These are phyloP conservation scores for Chamaetylas fuelleborni DNA, from an alignment of 2,113 vertebrate species.

Conservation along the genomic window DNA sequence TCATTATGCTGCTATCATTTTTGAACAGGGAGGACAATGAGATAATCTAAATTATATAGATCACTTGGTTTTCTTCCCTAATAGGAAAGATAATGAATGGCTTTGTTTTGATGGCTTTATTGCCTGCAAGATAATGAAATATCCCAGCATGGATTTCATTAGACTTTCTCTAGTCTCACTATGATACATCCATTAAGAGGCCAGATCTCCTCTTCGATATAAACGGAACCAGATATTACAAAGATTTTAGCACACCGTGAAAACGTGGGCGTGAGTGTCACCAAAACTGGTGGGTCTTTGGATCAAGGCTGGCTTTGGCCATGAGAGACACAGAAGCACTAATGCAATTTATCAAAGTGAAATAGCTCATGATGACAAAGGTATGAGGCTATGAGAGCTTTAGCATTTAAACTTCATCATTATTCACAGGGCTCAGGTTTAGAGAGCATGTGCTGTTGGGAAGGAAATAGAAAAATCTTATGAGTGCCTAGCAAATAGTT, in stretches of 20 bases:
- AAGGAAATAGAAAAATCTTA: too few species aligned
- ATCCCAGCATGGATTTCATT: slow-evolving; percentile 62
- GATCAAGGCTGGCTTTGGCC: background rate
- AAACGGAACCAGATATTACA: background rate
- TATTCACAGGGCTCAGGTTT: background rate
- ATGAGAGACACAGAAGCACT: background rate
- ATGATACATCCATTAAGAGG: slow-evolving; percentile 1
- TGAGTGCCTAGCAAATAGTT: too few species aligned
- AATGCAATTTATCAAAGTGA: background rate
- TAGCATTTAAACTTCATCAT: background rate
- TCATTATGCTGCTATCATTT: slow-evolving; percentile 23
- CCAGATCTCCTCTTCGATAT: background rate
- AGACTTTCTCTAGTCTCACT: slow-evolving; percentile 11
- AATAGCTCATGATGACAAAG: background rate
- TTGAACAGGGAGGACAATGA: slow-evolving; percentile 34
- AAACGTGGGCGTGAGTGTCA: background rate
- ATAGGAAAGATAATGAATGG: slow-evolving; percentile 46
- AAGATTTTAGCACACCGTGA: background rate
- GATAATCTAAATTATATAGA: slow-evolving; percentile 35
- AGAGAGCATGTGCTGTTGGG: background rate
- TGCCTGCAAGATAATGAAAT: slow-evolving; percentile 54
- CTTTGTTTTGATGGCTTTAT: slow-evolving; percentile 54
- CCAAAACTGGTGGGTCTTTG: background rate
- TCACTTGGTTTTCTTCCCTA: slow-evolving; percentile 42
- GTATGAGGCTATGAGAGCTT: background rate